Base-by-base conservation (phyloP, 2,888 invertebrate species). In the Thymelicus sylvestris region DNA sequence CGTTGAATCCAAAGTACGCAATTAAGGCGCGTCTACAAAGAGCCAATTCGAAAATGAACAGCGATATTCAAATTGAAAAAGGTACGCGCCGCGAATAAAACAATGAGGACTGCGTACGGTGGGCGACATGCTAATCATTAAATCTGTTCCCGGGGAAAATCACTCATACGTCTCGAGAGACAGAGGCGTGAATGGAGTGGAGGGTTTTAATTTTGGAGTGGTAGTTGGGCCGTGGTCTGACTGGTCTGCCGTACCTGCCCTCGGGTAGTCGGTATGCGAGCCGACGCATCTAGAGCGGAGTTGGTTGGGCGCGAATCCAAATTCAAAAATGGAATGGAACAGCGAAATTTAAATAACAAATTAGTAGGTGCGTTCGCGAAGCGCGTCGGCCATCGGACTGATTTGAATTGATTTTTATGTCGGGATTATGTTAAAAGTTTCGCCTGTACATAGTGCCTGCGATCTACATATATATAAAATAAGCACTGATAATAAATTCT, bases 11-110 rank as follows among this genome's bases (percentile, higher is more conserved):
- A 93, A 93, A 93, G 86, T 91, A 87, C 91, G 88, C 87, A 89
- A 92, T 93, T 92, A 91, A 87, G 84, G 85, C 85, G 83, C 88
- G 87, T 88, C 90, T 89, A 91, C 91, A 89, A 87, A 89, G 88
- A 88, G 88, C 87, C 88, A 86, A 90, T 90, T 87, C 87, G 87
- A 90, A 91, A 92, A 92, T 90, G 90, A 91, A 90, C 90, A 88
- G 87, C 89, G 89, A 88, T 91, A 90, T 92, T 93, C 89, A 92
- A 92, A 93, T 93, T 92, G 91, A 90, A 92, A 91, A 88, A 87
- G 88, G 86, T 83, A 92, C 93, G 93, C 91, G 90, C 76, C 74
- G 78, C 83, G 93, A 92, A 93, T 93, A 86, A 90, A 87, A 90
- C 90, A 89, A 91, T 89, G 88, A 84, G 86, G 74, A 78, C 44